These are phyloP conservation scores for Eurois occulta DNA, from an alignment of 2,888 invertebrate genomes.

Conservation along the genomic window DNA sequence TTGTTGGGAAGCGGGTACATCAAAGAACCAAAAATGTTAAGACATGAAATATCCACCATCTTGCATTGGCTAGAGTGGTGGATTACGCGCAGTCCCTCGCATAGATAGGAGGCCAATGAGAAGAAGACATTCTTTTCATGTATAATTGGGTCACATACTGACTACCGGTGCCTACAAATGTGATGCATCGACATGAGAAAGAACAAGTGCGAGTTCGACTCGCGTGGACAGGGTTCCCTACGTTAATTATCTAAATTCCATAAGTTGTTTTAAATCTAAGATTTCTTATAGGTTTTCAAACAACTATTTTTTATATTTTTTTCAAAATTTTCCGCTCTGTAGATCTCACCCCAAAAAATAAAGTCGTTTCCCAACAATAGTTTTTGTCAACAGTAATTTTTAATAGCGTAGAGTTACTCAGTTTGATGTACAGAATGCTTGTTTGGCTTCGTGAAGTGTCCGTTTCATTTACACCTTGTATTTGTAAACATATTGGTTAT, in stretches of 20 bases:
- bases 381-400: too few relatives aligned
- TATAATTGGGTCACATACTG: background rate
- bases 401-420: background rate
- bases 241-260: too few relatives aligned
- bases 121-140: background rate
- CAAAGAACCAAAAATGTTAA: too few relatives aligned
- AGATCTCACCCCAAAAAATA: too few relatives aligned
- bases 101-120: background rate
- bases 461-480: background rate
- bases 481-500: constrained; percentile 3
- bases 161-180: too few relatives aligned
- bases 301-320: too few relatives aligned
- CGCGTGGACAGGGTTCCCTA: too few relatives aligned
- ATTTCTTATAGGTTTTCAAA: too few relatives aligned
- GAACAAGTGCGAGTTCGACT: too few relatives aligned
- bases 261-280: too few relatives aligned
- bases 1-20: background rate
- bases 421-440: background rate
- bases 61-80: background rate
- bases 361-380: background rate
- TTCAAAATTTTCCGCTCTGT: too few relatives aligned
- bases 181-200: background rate
- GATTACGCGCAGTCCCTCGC: background rate
- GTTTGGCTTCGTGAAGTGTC: background rate
- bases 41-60: background rate